Base-by-base conservation (phyloP, 2,113 vertebrate genomes). In the Sylvilagus bachmani region DNA sequence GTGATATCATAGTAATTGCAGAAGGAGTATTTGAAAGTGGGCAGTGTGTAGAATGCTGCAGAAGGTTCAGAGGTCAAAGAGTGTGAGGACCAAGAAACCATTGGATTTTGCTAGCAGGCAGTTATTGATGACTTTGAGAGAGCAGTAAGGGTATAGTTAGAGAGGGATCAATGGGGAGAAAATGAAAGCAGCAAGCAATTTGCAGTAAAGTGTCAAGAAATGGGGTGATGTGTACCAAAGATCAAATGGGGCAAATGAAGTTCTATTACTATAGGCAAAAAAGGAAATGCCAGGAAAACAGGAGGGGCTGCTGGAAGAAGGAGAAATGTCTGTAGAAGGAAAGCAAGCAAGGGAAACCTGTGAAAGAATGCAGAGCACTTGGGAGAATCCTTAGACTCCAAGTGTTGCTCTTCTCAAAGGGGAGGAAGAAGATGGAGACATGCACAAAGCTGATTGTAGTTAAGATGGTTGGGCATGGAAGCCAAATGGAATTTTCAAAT, bases 71-170 rank as follows among this genome's bases (percentile, higher is more conserved):
- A 95, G 85, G 94, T 93, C 88, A 93, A 95, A 62, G 53, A 86
- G 13, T 79, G 33, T 17, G 67, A 92, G 27, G n/a, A 84, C 67
- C 27, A 22, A 84, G 84, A 94, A 91, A 55, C 55, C 61, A 64
- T n/a, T 86, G 75, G 81, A 87, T 96, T 91, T 91, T 21, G 1
- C 95, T 73, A 69, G 84, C 93, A 95, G 71, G 92, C 83, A 90
- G 71, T 97, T 91, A 95, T 80, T 92, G 92, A 96, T 96, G 84
- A 89, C 67, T 95, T 89, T 73, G 77, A 89, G 80, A 91, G 53
- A 86, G 17, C 17, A 16, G 53, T 29, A 22, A 31, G 58, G n/a
- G 51, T 66, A 66, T 58, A 44, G 58, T 77, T 85, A 73, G 36
- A 36, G 79, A 71, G n/a, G 58, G 67, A 86, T 86, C 86, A 86